Percentiles rank a stretch among this genome's conserved stretches.
Conservation (phyloP, 2,113 vertebrate genomes). For the Drymodes brunneopygia region DNA sequence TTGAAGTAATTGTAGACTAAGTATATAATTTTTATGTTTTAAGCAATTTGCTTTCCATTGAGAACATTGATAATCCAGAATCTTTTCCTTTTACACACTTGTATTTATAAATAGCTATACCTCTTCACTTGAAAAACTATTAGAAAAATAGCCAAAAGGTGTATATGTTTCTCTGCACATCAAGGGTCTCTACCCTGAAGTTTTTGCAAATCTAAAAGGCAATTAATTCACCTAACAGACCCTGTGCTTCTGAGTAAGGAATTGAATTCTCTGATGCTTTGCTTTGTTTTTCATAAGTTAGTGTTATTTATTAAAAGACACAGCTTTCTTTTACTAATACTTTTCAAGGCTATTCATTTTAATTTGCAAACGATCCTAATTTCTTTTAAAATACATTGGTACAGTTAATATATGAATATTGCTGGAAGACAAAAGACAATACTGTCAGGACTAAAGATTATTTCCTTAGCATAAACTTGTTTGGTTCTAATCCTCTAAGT, state of each 20-base stretch:
- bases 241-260: background rate
- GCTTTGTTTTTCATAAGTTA: background rate
- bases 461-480: background rate
- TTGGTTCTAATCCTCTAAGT: background rate
- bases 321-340: background rate
- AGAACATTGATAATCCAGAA: background rate
- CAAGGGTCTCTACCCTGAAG: rapidly evolving
- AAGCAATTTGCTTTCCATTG: background rate
- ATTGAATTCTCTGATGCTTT: background rate
- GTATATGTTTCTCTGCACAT: background rate
- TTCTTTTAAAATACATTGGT: background rate
- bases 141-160: background rate
- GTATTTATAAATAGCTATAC: background rate
- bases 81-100: background rate
- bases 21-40: background rate
- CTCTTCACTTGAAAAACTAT: background rate
- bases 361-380: background rate
- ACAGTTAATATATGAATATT: background rate
- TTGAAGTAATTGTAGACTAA: background rate
- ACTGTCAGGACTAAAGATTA: background rate
- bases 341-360: background rate
- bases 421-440: background rate
- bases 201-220: background rate
- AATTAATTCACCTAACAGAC: background rate
- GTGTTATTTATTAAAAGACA: background rate